Base-by-base conservation (phyloP, 2,888 invertebrate species). In the Cylindroiulus punctatus region DNA sequence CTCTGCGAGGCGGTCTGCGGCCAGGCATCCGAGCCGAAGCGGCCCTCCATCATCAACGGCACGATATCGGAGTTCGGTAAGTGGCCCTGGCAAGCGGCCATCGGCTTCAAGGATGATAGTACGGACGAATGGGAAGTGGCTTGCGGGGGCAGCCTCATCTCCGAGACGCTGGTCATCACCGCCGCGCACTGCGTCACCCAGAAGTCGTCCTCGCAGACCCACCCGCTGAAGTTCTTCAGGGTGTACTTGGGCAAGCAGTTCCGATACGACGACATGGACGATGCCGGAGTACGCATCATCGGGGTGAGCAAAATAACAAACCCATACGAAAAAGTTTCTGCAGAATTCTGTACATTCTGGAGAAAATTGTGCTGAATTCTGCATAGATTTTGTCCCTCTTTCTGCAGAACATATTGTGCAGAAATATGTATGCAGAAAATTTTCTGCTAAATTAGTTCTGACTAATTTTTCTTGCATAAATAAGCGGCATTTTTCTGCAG, bases 1-100 rank as follows among this genome's bases (percentile, higher is more conserved):
- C 87, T 87, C 22, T 89, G 89, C 36, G 87, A 81, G 85, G 44
- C 85, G 87, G 87, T 88, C 19, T 88, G 88, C 47, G 88, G 88
- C 3, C 47, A 87, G 32, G 87, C 88, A 10, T 87, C 87, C 26
- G 88, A 88, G 8, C 87, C 88, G 0, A 87, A 88, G n/a, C 65
- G 88, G 3, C 88, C 88, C 12, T 88, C 87, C 85, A 88, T 88
- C 19, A 86, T 88, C n/a, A 88, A 88, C 47, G 88, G 88, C 5
- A 88, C 87, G 65, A 87, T 87, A 1, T 87, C 88, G 1, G 88
- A 88, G 12, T 83, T 88, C 26, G 88, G 88, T 5, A 87, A 88
- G 47, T 88, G 88, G 88, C 88, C 88, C 1, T 88, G 88, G 88
- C 88, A 88, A 36, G 88, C 84, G 0, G 88, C 87, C 10, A 86